A percentile compares a stretch with the other conserved stretches of the same genome.
Conservation (phyloP, 2,113 vertebrate species). For the Polypterus senegalus region DNA sequence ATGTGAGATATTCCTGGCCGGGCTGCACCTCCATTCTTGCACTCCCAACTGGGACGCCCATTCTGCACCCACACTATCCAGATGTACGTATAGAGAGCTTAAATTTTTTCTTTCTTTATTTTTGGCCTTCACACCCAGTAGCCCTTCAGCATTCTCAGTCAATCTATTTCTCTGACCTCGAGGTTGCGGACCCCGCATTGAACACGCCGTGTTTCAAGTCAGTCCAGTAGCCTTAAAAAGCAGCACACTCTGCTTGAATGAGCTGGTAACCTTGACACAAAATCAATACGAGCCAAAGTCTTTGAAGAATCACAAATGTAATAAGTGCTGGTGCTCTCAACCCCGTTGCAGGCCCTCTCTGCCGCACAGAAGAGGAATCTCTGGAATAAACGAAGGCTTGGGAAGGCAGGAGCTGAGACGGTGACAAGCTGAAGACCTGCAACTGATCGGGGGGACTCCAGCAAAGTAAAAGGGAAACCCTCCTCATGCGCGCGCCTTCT, state of each 20-base stretch:
- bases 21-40: too few relatives aligned
- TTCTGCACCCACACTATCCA: too few relatives aligned
- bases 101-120: conserved; percentile 18
- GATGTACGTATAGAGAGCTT: neutral
- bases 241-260: conserved; percentile 56
- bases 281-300: conserved; percentile 70
- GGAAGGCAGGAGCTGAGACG: too few relatives aligned
- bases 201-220: conserved; percentile 48
- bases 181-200: conserved; percentile 55
- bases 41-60: too few relatives aligned
- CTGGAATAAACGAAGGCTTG: conserved; percentile 14
- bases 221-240: conserved; percentile 59
- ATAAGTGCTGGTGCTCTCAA: conserved; percentile 51
- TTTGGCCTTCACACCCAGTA: conserved; percentile 11
- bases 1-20: too few relatives aligned
- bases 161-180: conserved; percentile 43
- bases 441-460: too few relatives aligned
- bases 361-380: conserved; percentile 14
- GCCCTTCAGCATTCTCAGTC: conserved; percentile 7
- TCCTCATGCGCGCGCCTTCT: too few relatives aligned
- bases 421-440: too few relatives aligned
- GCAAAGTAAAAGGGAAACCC: too few relatives aligned
- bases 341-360: conserved; percentile 25
- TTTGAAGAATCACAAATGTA: conserved; percentile 72
- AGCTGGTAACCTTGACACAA: conserved; percentile 64